Base-by-base conservation (phyloP, 1,140 invertebrate species). In the Neuroterus valhalla region DNA sequence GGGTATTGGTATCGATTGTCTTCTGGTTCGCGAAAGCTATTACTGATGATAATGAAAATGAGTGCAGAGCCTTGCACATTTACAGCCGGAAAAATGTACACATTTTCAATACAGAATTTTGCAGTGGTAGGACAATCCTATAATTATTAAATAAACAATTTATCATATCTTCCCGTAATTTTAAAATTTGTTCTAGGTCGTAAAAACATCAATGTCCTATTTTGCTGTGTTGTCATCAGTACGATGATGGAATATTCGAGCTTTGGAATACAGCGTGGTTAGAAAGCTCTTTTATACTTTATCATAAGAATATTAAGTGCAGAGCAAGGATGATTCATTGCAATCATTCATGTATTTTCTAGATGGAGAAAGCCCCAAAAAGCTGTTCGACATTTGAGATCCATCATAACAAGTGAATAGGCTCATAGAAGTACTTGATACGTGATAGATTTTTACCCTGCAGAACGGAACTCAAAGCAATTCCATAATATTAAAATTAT, bases 101-200 rank as follows among this genome's bases (percentile, higher is more conserved):
- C 55, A 8, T 62, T 38, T 31, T 62, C 55, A 62, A 62, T 62
- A 15, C 12, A 31, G n/a, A 62, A 31, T 31, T 62, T 62, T n/a
- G 23, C 23, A n/a, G 10, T 14, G 1, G 55, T 62, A 31, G 31
- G 55, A 31, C 31, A 15, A n/a, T 31, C n/a, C n/a, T 3, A 11
- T 26, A 0, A 31, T 23, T 6, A 26, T 46, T 46, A 19, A 50
- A 50, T 10, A 50, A 62, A 19, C 48, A 5, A 50, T 50, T 50
- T 21, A 50, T 21, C 19, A 5, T 10, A 17, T 50, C 17, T 11
- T 19, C 12, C 17, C 6, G 21, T 50, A 21, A 50, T 10, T 11
- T 19, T 5, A 11, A n/a, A 50, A 3, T 17, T 19, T 50, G 17
- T 50, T 21, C 0, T 17, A 50, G 48, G 6, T 50, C 12, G 6